Conservation (phyloP, 2,888 invertebrate genomes). For the Phyllotreta striolata region DNA sequence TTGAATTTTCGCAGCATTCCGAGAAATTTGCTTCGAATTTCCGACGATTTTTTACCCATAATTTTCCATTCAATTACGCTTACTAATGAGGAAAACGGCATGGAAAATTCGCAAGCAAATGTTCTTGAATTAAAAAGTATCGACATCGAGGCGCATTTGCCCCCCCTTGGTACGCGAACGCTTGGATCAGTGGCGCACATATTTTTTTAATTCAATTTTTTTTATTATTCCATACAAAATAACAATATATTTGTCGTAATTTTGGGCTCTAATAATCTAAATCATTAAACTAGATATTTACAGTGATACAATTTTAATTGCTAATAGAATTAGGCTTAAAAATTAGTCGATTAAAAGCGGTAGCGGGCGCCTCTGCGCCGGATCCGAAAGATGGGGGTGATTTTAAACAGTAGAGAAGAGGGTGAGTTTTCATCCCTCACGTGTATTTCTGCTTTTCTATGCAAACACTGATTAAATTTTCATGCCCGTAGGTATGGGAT, state of each 20-base stretch:
- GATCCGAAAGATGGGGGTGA: constrained; percentile 32
- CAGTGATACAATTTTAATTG: background rate
- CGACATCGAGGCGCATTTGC: constrained; percentile 1
- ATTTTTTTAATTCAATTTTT: no score
- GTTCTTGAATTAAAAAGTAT: constrained; percentile 17
- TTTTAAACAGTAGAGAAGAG: constrained; percentile 41
- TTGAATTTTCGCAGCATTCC: no score
- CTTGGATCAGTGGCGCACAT: background rate
- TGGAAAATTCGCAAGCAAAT: constrained; percentile 16
- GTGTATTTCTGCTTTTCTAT: constrained; percentile 54
- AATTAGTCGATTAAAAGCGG: background rate
- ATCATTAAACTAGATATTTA: no score
- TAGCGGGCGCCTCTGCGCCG: background rate
- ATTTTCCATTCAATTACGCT: constrained; percentile 16
- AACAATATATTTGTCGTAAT: no score
- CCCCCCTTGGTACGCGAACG: background rate
- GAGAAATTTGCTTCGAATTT: no score
- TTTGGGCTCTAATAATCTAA: no score
- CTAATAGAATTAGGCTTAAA: background rate
- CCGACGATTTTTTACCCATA: no score
- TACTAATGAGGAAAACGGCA: constrained; percentile 11
- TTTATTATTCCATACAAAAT: no score
- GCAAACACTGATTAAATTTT: constrained; percentile 57
- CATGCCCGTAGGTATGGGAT: constrained; percentile 54
- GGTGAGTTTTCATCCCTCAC: constrained; percentile 50